Conservation (phyloP, 1,140 invertebrate genomes). For the Drosophila persimilis region DNA sequence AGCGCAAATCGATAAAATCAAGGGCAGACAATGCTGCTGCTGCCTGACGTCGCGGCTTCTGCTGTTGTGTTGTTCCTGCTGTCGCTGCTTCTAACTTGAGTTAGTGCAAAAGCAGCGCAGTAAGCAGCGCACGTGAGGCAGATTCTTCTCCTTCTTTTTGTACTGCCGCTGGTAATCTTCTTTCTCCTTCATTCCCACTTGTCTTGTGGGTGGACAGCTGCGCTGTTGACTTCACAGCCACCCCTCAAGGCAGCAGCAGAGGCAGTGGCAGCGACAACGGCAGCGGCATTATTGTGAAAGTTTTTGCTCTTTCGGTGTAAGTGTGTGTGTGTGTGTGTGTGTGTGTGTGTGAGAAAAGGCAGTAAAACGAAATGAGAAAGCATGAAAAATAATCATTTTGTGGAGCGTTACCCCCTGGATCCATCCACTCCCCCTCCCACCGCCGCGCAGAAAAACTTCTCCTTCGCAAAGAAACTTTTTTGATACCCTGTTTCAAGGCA, state of each 20-base stretch:
- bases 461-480: conserved; percentile 56
- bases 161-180: conserved; percentile 16
- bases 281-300: conserved; percentile 72
- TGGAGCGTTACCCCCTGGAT: conserved; percentile 24
- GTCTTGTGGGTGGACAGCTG: conserved; percentile 19
- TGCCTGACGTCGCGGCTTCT: conserved; percentile 26
- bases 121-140: conserved; percentile 61
- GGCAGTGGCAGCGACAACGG: background rate
- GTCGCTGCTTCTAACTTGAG: conserved; percentile 4
- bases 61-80: background rate
- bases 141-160: conserved; percentile 20
- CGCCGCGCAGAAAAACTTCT: conserved; percentile 7
- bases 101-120: conserved; percentile 1
- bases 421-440: conserved; percentile 9
- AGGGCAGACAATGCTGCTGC: conserved; percentile 73
- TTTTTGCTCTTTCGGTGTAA: conserved; percentile 28
- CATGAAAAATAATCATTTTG: conserved; percentile 77
- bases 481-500: background rate
- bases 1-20: conserved; percentile 77
- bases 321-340: conserved; percentile 26
- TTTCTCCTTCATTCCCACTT: conserved; percentile 9
- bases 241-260: conserved; percentile 1
- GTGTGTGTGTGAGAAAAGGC: conserved; percentile 34
- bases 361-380: conserved; percentile 77
- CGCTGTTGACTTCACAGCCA: conserved; percentile 12